phyloP scores from a whole-genome alignment of 2,797 vertebrate genomes.

The Pampus argenteus region DNA sequence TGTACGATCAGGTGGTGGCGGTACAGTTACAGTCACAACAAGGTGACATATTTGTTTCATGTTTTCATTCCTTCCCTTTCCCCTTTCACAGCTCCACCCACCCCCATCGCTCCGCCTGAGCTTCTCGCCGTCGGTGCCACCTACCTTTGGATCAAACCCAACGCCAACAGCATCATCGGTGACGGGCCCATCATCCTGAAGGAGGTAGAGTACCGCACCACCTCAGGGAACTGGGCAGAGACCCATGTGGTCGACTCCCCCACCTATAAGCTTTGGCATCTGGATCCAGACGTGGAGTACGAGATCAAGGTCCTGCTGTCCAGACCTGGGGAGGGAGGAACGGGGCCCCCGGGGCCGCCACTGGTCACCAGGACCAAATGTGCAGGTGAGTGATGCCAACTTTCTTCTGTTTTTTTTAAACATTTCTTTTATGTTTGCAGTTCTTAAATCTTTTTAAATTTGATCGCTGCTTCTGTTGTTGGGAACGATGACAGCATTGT shows the following conservation, averaged over 20 bases:
- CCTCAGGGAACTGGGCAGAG: conserved; percentile 95
- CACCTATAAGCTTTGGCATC: conserved; percentile 96
- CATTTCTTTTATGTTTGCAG: too few species aligned
- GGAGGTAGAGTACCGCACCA: conserved; percentile 97
- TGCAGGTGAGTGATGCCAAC: conserved; percentile 86
- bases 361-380: conserved; percentile 97
- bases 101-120: conserved; percentile 95
- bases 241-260: conserved; percentile 94
- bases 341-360: conserved; percentile 92
- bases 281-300: conserved; percentile 97
- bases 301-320: conserved; percentile 96
- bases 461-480: background rate
- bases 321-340: conserved; percentile 94
- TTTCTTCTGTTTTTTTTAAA: background rate
- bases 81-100: conserved; percentile 89
- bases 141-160: conserved; percentile 98
- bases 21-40: conserved; percentile 3
- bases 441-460: background rate
- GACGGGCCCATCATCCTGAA: conserved; percentile 97
- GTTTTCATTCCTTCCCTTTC: background rate
- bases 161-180: conserved; percentile 97
- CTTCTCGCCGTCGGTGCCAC: conserved; percentile 95
- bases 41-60: conserved; percentile 7
- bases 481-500: background rate
- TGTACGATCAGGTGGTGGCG: background rate